Base-by-base conservation (phyloP, 2,888 invertebrate species). In the Pandemis corylana region DNA sequence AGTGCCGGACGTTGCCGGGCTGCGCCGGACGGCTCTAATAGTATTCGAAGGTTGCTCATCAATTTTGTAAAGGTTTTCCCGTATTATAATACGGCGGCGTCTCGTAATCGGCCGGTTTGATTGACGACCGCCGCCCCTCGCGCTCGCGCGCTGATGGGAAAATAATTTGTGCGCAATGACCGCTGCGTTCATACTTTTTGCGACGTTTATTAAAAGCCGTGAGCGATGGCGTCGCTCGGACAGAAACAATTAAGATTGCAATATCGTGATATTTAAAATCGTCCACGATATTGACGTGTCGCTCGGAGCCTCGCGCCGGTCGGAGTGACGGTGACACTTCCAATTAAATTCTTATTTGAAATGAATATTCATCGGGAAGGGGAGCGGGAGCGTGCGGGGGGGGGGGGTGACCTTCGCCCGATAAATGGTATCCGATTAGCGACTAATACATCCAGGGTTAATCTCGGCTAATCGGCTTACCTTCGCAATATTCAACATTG, bases 121-220 rank as follows among this genome's bases (percentile, higher is more conserved):
- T 81, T 78, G 80, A 80, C 78, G 80, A 80, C 51, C 70, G 56
- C 66, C 56, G 66, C 51, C 13, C 49, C 15, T 1, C 56, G 5
- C 66, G 28, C n/a, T n/a, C n/a, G 41, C 41, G 75, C 67, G 78
- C 80, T 81, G 81, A 87, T 84, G 81, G 76, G 71, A 80, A 82
- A 82, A 79, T 82, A 83, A 85, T 84, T 83, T 79, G 77, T 78
- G 79, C 80, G 80, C 80, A 80, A 83, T 82, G 81, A 83, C 80
- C 80, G 80, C 82, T 81, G 80, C 80, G 85, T 84, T 82, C 81
- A 82, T 85, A 81, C 81, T 77, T 82, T 80, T 81, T 80, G 69
- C 76, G 83, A 84, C 84, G 78, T 83, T 85, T 85, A 87, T 87
- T 84, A 83, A 84, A 83, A 81, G 77, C 77, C 80, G 79, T 82